A percentile compares a stretch with the other conserved stretches of the same genome.
phyloP scores from a whole-genome alignment of 2,888 invertebrate genomes.

The Diloba caeruleocephala region DNA sequence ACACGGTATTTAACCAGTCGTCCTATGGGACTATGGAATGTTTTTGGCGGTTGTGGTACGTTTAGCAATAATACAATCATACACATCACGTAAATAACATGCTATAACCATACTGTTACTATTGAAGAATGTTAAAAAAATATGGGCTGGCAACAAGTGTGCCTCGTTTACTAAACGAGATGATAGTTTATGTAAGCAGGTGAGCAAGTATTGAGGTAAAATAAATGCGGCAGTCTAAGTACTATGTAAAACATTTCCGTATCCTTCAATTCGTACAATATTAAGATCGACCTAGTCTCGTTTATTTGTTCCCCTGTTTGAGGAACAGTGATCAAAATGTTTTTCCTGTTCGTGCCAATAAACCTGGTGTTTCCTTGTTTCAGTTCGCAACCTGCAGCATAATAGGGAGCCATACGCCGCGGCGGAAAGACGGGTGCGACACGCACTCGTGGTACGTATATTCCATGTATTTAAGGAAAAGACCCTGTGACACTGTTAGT shows the following conservation, averaged over 20 bases:
- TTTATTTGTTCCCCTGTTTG: slow-evolving; percentile 37
- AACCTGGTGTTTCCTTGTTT: slow-evolving; percentile 62
- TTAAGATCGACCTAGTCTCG: slow-evolving; percentile 9
- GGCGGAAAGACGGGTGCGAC: slow-evolving; percentile 89
- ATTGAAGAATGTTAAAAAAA: too few species aligned
- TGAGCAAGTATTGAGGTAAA: too few species aligned
- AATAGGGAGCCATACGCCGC: slow-evolving; percentile 89
- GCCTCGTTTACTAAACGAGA: too few species aligned
- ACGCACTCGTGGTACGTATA: slow-evolving; percentile 88
- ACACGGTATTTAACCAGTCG: too few species aligned
- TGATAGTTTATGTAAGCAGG: too few species aligned
- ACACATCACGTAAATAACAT: too few species aligned
- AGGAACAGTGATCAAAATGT: slow-evolving; percentile 20
- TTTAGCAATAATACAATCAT: too few species aligned
- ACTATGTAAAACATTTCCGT: slow-evolving; percentile 7
- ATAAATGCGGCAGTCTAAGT: too few species aligned
- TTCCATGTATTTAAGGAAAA: neutral
- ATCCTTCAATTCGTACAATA: slow-evolving; percentile 7
- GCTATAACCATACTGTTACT: too few species aligned
- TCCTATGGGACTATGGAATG: too few species aligned
- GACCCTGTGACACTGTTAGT: neutral
- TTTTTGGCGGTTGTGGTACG: too few species aligned
- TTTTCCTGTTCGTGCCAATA: slow-evolving; percentile 48
- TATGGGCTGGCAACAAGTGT: too few species aligned
- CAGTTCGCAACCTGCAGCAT: slow-evolving; percentile 88